These are phyloP conservation scores for Onychomys torridus DNA, from an alignment of 2,797 vertebrate species.

Conservation along the genomic window DNA sequence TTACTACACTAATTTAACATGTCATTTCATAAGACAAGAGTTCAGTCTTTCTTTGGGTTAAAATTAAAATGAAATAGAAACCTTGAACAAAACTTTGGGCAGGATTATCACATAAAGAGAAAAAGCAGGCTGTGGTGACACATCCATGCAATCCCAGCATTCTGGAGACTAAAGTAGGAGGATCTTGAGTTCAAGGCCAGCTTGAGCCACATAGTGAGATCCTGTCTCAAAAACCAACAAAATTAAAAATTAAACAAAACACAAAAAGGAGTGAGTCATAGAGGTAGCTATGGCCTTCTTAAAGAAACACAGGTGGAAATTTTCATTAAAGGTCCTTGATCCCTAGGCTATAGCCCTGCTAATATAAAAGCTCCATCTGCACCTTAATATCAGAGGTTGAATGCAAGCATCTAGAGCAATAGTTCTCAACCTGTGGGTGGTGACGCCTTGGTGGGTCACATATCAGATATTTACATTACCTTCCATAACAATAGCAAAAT, in stretches of 20 bases:
- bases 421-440: neutral
- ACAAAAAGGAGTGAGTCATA: neutral
- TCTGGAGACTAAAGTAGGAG: neutral
- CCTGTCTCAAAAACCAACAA: neutral
- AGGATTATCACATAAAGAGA: neutral
- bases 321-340: neutral
- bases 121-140: neutral
- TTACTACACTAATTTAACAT: neutral
- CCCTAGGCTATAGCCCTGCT: rapidly evolving
- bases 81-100: neutral
- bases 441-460: neutral
- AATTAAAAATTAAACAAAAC: neutral
- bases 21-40: neutral
- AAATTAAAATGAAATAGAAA: constrained; percentile 14
- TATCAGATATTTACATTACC: neutral
- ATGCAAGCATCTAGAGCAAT: neutral
- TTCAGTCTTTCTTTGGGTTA: neutral
- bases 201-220: neutral
- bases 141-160: neutral
- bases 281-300: neutral
- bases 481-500: neutral
- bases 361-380: rapidly evolving
- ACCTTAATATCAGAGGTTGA: neutral
- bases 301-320: neutral
- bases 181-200: neutral